These are phyloP conservation scores for Drosophila sturtevanti DNA, from an alignment of 1,140 invertebrate genomes.

Conservation along the genomic window DNA sequence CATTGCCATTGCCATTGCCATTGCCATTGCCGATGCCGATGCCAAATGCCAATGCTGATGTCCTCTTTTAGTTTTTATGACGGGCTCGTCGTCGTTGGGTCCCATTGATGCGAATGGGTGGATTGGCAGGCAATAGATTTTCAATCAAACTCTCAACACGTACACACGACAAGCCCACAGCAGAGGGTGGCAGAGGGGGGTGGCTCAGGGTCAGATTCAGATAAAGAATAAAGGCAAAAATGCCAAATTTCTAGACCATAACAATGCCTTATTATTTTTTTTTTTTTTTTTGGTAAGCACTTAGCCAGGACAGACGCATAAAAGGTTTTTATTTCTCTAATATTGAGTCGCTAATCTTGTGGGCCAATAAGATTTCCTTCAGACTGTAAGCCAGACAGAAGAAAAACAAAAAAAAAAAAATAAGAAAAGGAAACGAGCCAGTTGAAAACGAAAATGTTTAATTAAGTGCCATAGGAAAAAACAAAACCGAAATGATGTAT, in stretches of 20 bases:
- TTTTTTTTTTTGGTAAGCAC: neutral
- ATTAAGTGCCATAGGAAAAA: conserved; percentile 46
- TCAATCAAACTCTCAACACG: conserved; percentile 59
- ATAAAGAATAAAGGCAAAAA: conserved; percentile 7
- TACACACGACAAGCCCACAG: conserved; percentile 14
- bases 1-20: conserved; percentile 25
- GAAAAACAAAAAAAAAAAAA: too few relatives aligned
- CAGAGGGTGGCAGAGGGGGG: too few relatives aligned
- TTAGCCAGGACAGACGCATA: conserved; percentile 12
- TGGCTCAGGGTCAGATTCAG: conserved; percentile 29
- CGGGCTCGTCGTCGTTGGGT: neutral
- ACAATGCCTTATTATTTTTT: conserved; percentile 61
- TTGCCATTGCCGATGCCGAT: conserved; percentile 10
- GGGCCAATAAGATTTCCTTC: conserved; percentile 9
- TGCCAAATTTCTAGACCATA: conserved; percentile 51
- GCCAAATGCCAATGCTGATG: conserved; percentile 36
- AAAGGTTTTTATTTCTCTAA: conserved; percentile 20
- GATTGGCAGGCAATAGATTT: conserved; percentile 36
- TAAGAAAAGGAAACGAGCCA: neutral
- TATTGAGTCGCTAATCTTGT: conserved; percentile 36
- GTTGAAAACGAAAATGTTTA: conserved; percentile 55
- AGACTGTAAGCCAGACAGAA: neutral
- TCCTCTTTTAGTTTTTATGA: conserved; percentile 62
- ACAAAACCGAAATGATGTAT: conserved; percentile 7
- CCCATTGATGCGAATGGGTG: conserved; percentile 9